Evolutionary conservation across 2,113 vertebrate species (phyloP), one percentile per base, ranked within the genome.

Genomic region (Donacobius atricapilla): DNA sequence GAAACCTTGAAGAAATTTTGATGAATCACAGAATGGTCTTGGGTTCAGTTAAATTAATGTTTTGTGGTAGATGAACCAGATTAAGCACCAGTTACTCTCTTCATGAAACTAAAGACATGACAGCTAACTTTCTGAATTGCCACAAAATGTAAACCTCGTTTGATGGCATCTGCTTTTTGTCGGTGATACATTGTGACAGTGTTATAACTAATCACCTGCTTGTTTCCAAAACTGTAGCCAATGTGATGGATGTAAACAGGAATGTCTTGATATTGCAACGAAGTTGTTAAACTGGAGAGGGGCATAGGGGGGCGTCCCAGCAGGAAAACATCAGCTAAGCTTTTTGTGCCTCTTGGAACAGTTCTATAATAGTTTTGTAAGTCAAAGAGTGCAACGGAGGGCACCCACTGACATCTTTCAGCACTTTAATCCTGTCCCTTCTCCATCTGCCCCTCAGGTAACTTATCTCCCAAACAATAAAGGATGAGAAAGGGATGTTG

Each of bases 221-320:
- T 28, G 25, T 50, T 85, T 70, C 75, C 42, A 51, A 65, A 68
- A 69, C 37, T 39, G 33, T 60, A 87, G 35, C 16, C 16, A 51
- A 13, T 1, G 5, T 22, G 16, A 31, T 2, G 6, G n/a, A 25
- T 1, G 5, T 15, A 44, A 22, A 18, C 11, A 23, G 25, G 22
- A 39, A 54, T 2, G 6, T 25, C 33, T 18, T 13, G 56, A 31
- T 44, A 24, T 8, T 53, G 42, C 37, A 70, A 89, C 40, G 48
- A 73, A 87, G 44, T 47, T 22, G 1, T 44, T 50, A 66, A 85
- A 39, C 5, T 18, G 13, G 35, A 27, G 39, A 60, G 15, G 5
- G 3, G 6, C 5, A 2, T 2, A 1, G 7, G 17, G 6, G 2
- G 11, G 2, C 8, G 13, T 30, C 15, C 24, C 0, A 0, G 17